Base-by-base conservation (phyloP, 2,888 invertebrate genomes). In the Oxytorus armatus region DNA sequence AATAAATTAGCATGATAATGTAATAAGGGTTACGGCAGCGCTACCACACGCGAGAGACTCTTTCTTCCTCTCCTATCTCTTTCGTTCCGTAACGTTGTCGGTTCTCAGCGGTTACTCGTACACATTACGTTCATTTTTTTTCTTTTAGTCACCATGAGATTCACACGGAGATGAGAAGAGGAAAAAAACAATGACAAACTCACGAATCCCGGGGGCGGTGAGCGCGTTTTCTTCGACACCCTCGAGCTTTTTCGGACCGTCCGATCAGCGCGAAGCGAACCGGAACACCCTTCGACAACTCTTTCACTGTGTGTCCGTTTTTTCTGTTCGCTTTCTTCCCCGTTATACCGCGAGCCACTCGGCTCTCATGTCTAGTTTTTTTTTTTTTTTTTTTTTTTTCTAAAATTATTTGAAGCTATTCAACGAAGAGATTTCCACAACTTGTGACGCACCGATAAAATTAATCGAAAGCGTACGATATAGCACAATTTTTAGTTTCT, bases 401-500 rank as follows among this genome's bases (percentile, higher is more conserved):
- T 16, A 79, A 36, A 85, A 85, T 68, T 86, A 86, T 86, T 86
- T 82, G 84, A 79, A 81, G 69, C 84, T 81, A 86, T 87, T 87
- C 86, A 86, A 84, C 80, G 80, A 79, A 59, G 73, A 86, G 85
- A 85, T 86, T 86, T 86, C 82, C 85, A 86, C 85, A 84, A 85
- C 84, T 79, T 78, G 10, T 36, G 82, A 73, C 61, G 57, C 69
- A 14, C 70, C 47, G 18, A 70, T n/a, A 47, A 63, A 59, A 72
- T 65, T 57, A 21, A 23, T 70, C 65, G 36, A 66, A 21, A 23
- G 10, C 7, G 33, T 18, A 29, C 25, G n/a, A n/a, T 11, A 11
- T 18, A 18, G 8, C 16, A 8, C 7, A 29, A 16, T 33, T 18
- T 33, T 16, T 3, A 7, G 10, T n/a, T 21, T 49, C 4, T 14